A percentile compares a stretch with the other conserved stretches of the same genome.
Evolutionary conservation across 2,888 invertebrate genomes (phyloP).

Genomic region (Athalia rosae): DNA sequence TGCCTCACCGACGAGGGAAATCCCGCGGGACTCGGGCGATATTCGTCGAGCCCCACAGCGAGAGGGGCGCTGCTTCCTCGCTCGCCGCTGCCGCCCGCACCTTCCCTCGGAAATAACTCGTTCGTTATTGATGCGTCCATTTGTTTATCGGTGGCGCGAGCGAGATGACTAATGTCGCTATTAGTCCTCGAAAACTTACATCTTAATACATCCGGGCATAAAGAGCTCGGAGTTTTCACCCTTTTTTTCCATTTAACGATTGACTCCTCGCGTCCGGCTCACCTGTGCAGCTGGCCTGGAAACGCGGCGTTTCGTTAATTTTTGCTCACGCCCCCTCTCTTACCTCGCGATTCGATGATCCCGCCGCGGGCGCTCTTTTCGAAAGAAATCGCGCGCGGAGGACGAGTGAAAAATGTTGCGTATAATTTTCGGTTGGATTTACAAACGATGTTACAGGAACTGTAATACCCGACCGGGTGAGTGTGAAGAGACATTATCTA

Average conservation of each 20-base stretch:
- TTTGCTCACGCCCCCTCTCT: not conserved
- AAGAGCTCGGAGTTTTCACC: conserved; percentile 30
- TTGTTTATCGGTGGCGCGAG: conserved; percentile 66
- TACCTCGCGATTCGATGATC: not conserved
- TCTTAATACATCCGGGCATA: conserved; percentile 59
- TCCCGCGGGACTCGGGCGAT: not conserved
- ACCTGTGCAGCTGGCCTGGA: not conserved
- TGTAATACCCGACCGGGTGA: not conserved
- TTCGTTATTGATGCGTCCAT: conserved; percentile 69
- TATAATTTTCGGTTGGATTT: not conserved
- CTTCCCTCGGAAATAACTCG: conserved; percentile 31
- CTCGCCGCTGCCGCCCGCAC: not conserved
- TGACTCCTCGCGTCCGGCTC: not conserved
- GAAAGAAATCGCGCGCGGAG: not conserved
- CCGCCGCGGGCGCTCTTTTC: no score
- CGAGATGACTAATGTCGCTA: conserved; percentile 70
- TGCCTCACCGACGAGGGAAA: no score
- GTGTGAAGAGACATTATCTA: conserved; percentile 45
- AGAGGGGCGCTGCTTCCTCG: not conserved
- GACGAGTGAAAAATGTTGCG: not conserved
- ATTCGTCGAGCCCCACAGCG: not conserved
- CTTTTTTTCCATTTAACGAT: conserved; percentile 19
- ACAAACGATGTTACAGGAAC: conserved; percentile 50
- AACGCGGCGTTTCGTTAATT: not conserved
- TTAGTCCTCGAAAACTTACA: conserved; percentile 64